Evolutionary conservation across 2,113 vertebrate genomes (phyloP).

Genomic region (Dromiciops gliroides): DNA sequence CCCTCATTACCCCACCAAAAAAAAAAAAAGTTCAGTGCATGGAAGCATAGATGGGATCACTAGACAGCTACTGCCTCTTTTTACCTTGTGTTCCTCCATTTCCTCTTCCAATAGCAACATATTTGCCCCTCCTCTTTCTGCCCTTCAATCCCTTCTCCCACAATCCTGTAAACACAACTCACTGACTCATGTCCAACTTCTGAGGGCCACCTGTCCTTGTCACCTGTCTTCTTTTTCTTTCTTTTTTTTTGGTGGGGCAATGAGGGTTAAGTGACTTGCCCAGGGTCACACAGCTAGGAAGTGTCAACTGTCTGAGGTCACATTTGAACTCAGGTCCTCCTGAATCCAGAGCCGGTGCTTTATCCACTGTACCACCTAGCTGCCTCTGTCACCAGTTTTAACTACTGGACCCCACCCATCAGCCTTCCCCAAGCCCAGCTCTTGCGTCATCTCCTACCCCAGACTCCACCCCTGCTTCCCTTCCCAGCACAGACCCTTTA

Average conservation of each 20-base stretch:
- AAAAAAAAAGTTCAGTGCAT: not conserved
- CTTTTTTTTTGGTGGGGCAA: too few relatives aligned
- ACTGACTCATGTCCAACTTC: not conserved
- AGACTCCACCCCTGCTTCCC: not conserved
- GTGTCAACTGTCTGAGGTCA: too few relatives aligned
- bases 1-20: too few relatives aligned
- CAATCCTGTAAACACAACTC: not conserved
- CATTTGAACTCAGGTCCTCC: too few relatives aligned
- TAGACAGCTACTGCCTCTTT: not conserved
- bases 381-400: not conserved
- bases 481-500: not conserved
- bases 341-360: too few relatives aligned
- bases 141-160: not conserved
- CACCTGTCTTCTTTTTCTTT: not conserved
- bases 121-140: not conserved
- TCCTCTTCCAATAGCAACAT: not conserved
- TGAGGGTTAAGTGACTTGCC: too few relatives aligned
- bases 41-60: not conserved
- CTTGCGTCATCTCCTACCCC: slow-evolving; percentile 45
- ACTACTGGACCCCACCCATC: not conserved
- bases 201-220: not conserved
- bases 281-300: too few relatives aligned
- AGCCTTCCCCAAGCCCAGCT: not conserved
- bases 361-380: too few relatives aligned
- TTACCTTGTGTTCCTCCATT: not conserved